Evolutionary conservation across 2,888 invertebrate species (phyloP).

Genomic region (Cancer borealis): DNA sequence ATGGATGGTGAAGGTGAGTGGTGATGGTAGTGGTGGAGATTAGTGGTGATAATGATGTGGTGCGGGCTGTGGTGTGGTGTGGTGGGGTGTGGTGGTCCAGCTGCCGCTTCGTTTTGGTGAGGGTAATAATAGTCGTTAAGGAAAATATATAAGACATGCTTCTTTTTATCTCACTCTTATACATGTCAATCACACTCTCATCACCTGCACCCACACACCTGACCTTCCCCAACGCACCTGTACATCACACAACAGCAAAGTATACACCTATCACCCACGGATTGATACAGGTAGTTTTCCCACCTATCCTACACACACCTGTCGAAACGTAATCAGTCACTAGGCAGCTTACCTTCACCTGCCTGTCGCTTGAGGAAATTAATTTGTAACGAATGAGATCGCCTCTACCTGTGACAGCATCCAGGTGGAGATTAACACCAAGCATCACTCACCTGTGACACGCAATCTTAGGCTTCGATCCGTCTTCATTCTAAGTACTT

Average conservation of each 20-base stretch:
- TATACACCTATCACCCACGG: background rate
- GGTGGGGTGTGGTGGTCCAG: background rate
- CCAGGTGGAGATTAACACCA: background rate
- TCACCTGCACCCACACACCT: too few species aligned
- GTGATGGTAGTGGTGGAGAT: background rate
- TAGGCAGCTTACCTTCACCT: too few species aligned
- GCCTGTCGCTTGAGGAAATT: background rate
- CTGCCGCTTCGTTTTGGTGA: background rate
- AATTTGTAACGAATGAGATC: background rate
- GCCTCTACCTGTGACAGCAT: background rate
- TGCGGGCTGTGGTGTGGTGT: background rate
- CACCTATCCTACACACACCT: background rate
- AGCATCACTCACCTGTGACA: background rate
- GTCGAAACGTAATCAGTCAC: background rate
- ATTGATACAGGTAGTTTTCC: background rate
- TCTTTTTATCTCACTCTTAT: background rate
- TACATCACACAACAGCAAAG: background rate
- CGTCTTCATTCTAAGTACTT: background rate
- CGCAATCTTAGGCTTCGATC: background rate
- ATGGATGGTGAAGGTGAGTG: slow-evolving; percentile 19
- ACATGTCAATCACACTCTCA: background rate
- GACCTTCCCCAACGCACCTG: background rate
- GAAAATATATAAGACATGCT: background rate
- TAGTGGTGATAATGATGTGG: background rate
- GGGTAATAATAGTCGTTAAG: background rate